A percentile compares a stretch with the other conserved stretches of the same genome.
Evolutionary conservation across 2,888 invertebrate genomes (phyloP).

Genomic region (Aspidapion aeneum): DNA sequence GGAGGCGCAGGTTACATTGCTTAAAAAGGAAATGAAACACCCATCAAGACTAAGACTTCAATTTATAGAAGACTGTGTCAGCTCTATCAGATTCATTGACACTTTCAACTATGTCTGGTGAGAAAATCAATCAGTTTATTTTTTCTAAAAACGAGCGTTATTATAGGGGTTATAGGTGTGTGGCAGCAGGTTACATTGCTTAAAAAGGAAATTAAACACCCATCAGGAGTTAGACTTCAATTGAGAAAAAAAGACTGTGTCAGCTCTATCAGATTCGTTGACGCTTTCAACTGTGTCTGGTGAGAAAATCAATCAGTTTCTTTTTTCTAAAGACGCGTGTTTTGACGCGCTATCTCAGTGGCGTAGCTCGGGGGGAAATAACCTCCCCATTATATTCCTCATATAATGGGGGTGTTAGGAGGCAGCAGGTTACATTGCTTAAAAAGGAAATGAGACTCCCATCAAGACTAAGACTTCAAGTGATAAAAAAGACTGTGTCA

Average conservation of each 20-base stretch:
- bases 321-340: neutral
- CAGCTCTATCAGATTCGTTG: constrained; percentile 72
- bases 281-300: constrained; percentile 66
- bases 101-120: constrained; percentile 65
- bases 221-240: constrained; percentile 66
- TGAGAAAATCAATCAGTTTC: constrained; percentile 40
- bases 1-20: constrained; percentile 71
- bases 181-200: constrained; percentile 73
- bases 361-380: no score
- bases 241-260: constrained; percentile 65
- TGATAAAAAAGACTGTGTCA: no score
- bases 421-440: no score
- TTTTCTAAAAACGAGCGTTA: no score
- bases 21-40: constrained; percentile 75
- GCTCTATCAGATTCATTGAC: constrained; percentile 73
- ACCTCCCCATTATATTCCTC: no score
- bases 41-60: constrained; percentile 69
- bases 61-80: constrained; percentile 64
- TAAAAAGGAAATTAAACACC: constrained; percentile 73
- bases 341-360: no score
- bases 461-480: no score
- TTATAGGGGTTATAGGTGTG: no score
- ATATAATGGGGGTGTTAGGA: no score
- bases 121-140: no score
- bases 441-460: no score